Evolutionary conservation across 2,113 vertebrate genomes (phyloP), one percentile per base, ranked within the genome.

Genomic region (Plotosus lineatus): DNA sequence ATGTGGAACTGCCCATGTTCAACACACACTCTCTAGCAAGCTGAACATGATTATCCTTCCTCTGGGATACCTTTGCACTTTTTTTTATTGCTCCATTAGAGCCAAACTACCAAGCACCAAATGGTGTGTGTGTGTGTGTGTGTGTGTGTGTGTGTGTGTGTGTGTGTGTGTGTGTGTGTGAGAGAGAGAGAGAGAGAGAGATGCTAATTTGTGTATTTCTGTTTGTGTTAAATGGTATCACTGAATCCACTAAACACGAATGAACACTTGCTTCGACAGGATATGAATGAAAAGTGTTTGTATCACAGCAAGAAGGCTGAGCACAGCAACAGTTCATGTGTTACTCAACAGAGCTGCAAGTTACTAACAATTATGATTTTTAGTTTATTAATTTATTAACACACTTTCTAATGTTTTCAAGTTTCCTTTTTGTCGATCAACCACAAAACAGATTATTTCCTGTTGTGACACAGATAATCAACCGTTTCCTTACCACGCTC

Each of bases 61-160:
- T 61, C 72, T 78, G 81, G 84, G 74, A 85, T 72, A 75, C 66
- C 75, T 78, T 75, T 69, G 51, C 51, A 68, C 63, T 75, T 80
- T 79, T 77, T 77, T 79, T n/a, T n/a, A 61, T 73, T 74, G 80
- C 80, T 77, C 42, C 82, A 78, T 86, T 85, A 83, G 69, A 81
- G 68, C 60, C 75, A 71, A 74, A 82, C 82, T 82, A 73, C 71
- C 58, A 84, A 55, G 40, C 69, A 65, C 36, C 72, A 74, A 58
- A 50, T 75, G 46, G 81, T 58, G 77, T n/a, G 23, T 21, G 6
- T 77, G 60, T 61, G 66, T n/a, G n/a, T n/a, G n/a, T n/a, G n/a
- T n/a, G n/a, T n/a, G n/a, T n/a, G n/a, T n/a, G n/a, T n/a, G n/a
- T n/a, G n/a, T n/a, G n/a, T n/a, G n/a, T n/a, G n/a, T n/a, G n/a